These are phyloP conservation scores for Ephestia elutella DNA, from an alignment of 1,140 invertebrate species.

Conservation along the genomic window DNA sequence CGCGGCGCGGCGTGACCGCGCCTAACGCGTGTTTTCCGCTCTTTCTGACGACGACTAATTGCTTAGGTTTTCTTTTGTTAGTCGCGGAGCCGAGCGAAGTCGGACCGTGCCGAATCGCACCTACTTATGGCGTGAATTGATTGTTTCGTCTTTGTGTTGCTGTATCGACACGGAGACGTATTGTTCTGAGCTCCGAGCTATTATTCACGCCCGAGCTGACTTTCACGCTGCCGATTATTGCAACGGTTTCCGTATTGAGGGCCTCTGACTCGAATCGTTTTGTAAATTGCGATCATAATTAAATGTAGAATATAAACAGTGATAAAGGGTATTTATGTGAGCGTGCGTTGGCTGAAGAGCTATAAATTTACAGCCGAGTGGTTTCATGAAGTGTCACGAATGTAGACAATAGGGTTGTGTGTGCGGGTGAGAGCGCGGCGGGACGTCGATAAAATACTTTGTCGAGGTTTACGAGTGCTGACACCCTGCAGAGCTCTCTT, in stretches of 20 bases:
- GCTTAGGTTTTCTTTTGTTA: constrained; percentile 74
- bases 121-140: constrained; percentile 71
- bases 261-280: constrained; percentile 19
- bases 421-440: constrained; percentile 23
- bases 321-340: background rate
- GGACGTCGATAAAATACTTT: constrained; percentile 58
- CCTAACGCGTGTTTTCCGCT: constrained; percentile 71
- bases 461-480: constrained; percentile 54
- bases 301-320: constrained; percentile 2
- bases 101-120: constrained; percentile 65
- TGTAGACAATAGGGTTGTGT: constrained; percentile 37
- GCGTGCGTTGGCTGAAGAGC: constrained; percentile 29
- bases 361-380: constrained; percentile 53
- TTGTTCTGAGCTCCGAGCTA: constrained; percentile 54
- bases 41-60: constrained; percentile 73
- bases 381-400: constrained; percentile 57
- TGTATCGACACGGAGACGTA: constrained; percentile 65
- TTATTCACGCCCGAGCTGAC: constrained; percentile 58
- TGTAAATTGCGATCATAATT: constrained; percentile 14
- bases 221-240: constrained; percentile 61
- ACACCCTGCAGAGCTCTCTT: constrained; percentile 34
- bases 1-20: constrained; percentile 58
- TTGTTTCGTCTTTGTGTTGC: constrained; percentile 69
- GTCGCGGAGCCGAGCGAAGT: constrained; percentile 60
- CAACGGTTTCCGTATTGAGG: constrained; percentile 43